Evolutionary conservation across 2,113 vertebrate genomes (phyloP).

Genomic region (Carettochelys insculpta): DNA sequence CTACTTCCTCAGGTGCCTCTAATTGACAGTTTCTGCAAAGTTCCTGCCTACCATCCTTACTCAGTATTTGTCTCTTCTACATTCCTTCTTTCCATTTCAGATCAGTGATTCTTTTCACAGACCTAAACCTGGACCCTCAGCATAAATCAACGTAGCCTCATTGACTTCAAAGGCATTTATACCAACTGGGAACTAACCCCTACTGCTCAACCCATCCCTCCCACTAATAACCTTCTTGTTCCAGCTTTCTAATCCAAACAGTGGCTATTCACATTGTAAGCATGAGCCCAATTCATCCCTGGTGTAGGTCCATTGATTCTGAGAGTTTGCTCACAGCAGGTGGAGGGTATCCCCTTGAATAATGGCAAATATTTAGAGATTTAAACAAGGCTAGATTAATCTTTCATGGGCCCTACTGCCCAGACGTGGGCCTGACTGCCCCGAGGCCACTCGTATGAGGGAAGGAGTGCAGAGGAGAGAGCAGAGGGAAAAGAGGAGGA

Average conservation of each 20-base stretch:
- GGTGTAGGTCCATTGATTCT: neutral
- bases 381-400: neutral
- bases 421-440: too few species aligned
- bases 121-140: neutral
- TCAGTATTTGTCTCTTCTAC: neutral
- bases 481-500: neutral
- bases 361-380: neutral
- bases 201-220: neutral
- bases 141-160: rapidly evolving
- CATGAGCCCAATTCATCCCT: neutral
- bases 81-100: neutral
- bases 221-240: neutral
- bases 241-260: neutral
- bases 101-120: neutral
- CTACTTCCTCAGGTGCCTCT: neutral
- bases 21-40: neutral
- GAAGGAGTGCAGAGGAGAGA: neutral
- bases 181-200: neutral
- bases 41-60: neutral
- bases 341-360: neutral
- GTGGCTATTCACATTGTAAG: neutral
- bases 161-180: neutral
- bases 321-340: rapidly evolving
- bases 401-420: too few species aligned
- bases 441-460: too few species aligned